A percentile compares a stretch with the other conserved stretches of the same genome.
These are phyloP conservation scores for Ictalurus furcatus DNA, from an alignment of 2,113 vertebrate species.

Conservation along the genomic window DNA sequence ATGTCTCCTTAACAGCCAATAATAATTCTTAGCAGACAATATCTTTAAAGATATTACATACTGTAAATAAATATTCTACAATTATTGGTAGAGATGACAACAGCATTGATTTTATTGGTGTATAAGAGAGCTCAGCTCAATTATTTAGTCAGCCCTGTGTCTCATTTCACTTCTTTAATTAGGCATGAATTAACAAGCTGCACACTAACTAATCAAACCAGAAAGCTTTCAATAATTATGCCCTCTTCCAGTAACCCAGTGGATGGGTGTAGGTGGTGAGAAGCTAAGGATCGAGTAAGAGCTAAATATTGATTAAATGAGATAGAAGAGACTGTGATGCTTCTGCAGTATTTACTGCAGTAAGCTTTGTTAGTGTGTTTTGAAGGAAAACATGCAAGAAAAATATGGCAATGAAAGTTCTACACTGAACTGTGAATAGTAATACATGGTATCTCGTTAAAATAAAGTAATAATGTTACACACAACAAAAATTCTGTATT, in stretches of 20 bases:
- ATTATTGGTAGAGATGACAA: conserved; percentile 21
- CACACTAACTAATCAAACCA: conserved; percentile 64
- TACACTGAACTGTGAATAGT: not conserved
- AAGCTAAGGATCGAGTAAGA: conserved; percentile 24
- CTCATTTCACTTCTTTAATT: conserved; percentile 68
- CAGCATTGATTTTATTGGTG: conserved; percentile 57
- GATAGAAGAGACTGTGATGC: conserved; percentile 44
- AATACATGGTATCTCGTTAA: not conserved
- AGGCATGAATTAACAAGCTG: conserved; percentile 69
- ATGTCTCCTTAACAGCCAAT: conserved; percentile 22
- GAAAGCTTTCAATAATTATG: conserved; percentile 72
- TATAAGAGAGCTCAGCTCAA: conserved; percentile 52
- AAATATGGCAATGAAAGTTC: not conserved
- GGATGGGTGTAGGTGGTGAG: conserved; percentile 44
- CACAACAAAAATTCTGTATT: not conserved
- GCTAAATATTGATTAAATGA: conserved; percentile 66
- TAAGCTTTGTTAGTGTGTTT: conserved; percentile 30
- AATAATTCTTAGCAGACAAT: not conserved
- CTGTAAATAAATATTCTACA: conserved; percentile 21
- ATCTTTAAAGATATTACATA: conserved; percentile 13
- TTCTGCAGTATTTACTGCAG: conserved; percentile 55
- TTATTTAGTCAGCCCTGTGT: conserved; percentile 63
- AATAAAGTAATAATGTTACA: not conserved
- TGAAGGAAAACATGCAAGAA: conserved; percentile 24
- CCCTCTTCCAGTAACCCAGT: conserved; percentile 59